Conservation (phyloP, 2,113 vertebrate species). For the Vidua macroura region DNA sequence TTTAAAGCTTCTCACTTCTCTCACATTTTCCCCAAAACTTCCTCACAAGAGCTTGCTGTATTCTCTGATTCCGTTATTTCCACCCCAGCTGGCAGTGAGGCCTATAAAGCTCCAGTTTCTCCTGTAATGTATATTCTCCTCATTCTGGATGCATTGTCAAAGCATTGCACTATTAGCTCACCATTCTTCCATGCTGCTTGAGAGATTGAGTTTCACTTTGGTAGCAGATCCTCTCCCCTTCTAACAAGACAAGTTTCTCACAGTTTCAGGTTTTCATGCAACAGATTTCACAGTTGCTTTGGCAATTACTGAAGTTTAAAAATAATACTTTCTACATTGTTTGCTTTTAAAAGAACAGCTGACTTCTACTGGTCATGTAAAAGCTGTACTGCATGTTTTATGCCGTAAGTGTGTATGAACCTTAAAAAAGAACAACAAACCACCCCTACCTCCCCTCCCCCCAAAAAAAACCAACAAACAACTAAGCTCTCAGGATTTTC, state of each 20-base stretch:
- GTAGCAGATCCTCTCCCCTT: neutral
- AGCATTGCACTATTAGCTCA: neutral
- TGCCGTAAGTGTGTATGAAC: neutral
- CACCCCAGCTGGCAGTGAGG: neutral
- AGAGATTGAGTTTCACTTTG: constrained; percentile 2
- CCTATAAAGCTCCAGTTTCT: neutral
- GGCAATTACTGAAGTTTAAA: constrained; percentile 24
- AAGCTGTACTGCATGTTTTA: neutral
- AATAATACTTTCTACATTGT: neutral
- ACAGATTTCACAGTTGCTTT: constrained; percentile 47
- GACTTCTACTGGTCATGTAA: neutral
- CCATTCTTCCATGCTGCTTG: neutral
- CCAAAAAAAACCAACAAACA: too few species aligned
- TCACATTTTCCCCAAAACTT: neutral
- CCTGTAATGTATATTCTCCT: constrained; percentile 1
- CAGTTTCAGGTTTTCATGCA: neutral
- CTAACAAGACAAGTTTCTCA: constrained; percentile 18
- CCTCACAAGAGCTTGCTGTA: neutral
- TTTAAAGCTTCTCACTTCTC: neutral
- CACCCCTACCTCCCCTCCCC: rapidly evolving
- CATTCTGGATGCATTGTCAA: constrained; percentile 5
- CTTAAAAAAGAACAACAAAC: neutral
- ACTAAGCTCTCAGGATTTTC: neutral
- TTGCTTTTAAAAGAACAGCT: neutral
- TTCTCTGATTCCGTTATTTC: neutral